Conservation (phyloP, 2,113 vertebrate genomes). For the Passer domesticus region DNA sequence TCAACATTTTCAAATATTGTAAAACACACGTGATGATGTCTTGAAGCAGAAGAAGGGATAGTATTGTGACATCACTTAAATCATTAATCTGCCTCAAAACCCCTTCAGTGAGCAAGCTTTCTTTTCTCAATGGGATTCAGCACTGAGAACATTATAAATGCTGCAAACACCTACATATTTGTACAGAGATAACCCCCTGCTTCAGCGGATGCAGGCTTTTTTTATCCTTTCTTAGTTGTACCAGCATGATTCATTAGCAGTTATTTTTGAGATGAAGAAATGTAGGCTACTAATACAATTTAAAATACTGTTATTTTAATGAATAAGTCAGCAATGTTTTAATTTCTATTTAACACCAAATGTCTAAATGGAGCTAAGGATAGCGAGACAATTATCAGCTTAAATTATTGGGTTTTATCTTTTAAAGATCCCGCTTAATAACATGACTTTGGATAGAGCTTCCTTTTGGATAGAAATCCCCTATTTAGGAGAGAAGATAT, state of each 20-base stretch:
- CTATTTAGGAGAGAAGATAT: not conserved
- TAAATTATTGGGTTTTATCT: conserved; percentile 46
- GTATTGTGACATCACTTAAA: not conserved
- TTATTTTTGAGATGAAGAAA: conserved; percentile 63
- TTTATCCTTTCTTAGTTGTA: conserved; percentile 76
- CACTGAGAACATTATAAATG: conserved; percentile 10
- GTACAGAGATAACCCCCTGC: conserved; percentile 70
- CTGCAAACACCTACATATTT: conserved; percentile 67
- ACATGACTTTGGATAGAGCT: not conserved
- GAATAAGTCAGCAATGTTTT: conserved; percentile 25
- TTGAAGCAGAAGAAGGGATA: not conserved
- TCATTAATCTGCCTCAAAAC: not conserved
- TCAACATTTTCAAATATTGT: not conserved
- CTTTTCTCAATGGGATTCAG: conserved; percentile 50
- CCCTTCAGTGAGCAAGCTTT: not conserved
- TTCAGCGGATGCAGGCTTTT: conserved; percentile 47
- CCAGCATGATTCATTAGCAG: conserved; percentile 75
- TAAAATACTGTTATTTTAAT: conserved; percentile 60
- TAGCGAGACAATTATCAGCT: conserved; percentile 32
- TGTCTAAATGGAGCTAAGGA: conserved; percentile 41
- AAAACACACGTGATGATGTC: not conserved
- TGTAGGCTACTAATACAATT: conserved; percentile 67
- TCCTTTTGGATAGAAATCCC: not conserved
- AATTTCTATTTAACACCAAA: conserved; percentile 27
- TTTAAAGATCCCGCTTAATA: conserved; percentile 11